Conservation (phyloP, 2,797 vertebrate species). For the Oreortyx pictus region DNA sequence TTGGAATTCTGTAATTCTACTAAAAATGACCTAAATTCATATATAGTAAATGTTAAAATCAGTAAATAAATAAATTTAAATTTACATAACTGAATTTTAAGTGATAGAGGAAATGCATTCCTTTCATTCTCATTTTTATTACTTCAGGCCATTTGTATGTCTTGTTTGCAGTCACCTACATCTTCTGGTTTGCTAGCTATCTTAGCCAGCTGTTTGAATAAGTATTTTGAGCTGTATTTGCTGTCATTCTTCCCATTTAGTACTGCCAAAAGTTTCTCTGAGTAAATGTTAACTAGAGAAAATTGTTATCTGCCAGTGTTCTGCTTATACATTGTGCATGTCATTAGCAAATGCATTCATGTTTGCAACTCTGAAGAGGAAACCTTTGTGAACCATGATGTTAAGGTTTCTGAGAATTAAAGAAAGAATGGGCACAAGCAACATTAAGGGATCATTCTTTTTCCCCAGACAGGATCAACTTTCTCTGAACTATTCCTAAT, state of each 20-base stretch:
- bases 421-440: not conserved
- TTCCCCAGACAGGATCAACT: not conserved
- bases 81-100: not conserved
- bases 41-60: not conserved
- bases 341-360: not conserved
- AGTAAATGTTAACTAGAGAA: not conserved
- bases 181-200: not conserved
- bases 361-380: not conserved
- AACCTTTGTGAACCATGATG: not conserved
- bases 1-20: not conserved
- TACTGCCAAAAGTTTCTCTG: not conserved
- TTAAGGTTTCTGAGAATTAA: not conserved
- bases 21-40: not conserved
- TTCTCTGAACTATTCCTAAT: not conserved
- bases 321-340: not conserved
- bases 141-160: rapidly evolving
- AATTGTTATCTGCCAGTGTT: not conserved
- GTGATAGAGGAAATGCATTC: not conserved
- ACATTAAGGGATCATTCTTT: not conserved
- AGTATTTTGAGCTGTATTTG: not conserved
- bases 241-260: not conserved
- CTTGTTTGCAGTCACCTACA: not conserved
- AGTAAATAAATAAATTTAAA: too few relatives aligned
- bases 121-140: not conserved
- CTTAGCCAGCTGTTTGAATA: not conserved